Evolutionary conservation across 2,113 vertebrate species (phyloP), one percentile per base, ranked within the genome.

Genomic region (Microtus montanus): DNA sequence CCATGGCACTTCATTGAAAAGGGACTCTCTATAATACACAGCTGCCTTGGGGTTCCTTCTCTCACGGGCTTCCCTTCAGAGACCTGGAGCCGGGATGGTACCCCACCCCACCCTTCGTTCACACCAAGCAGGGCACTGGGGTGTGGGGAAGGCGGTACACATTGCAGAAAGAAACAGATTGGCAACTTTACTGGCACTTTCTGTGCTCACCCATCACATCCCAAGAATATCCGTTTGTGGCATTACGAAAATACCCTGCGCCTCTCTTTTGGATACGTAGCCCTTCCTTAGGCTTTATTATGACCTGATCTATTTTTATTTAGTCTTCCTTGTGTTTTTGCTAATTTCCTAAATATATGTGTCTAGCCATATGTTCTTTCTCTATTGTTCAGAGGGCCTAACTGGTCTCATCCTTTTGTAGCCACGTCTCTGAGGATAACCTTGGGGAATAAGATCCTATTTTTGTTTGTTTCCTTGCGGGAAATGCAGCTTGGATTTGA

Each of bases 301-400:
- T 61, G 63, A 92, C 95, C 90, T 66, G 28, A 66, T 94, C 52
- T 96, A 17, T 61, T 94, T 95, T 95, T 71, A 47, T 52, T 87
- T 77, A 52, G 66, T 49, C 7, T 85, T 75, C 89, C 63, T 92
- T 52, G 2, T 88, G 74, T 84, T 94, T 93, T 93, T 94, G 91
- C 87, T 93, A 94, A 95, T 95, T 96, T 97, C 87, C 75, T 90
- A 92, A 89, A 91, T 88, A 52, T 3, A 24, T 7, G 44, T 49
- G 90, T 87, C 80, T 74, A 41, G 68, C 86, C 58, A 52, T 94
- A 64, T 35, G 17, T 79, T 94, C 80, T 88, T 87, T 86, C 89
- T 87, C 41, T 94, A 5, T 68, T 66, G 63, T 94, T 96, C 89
- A 52, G 84, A 95, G 91, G 89, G 94, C 75, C 89, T 86, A 88